phyloP scores from a whole-genome alignment of 1,140 invertebrate species.

The Laupala kohalensis region DNA sequence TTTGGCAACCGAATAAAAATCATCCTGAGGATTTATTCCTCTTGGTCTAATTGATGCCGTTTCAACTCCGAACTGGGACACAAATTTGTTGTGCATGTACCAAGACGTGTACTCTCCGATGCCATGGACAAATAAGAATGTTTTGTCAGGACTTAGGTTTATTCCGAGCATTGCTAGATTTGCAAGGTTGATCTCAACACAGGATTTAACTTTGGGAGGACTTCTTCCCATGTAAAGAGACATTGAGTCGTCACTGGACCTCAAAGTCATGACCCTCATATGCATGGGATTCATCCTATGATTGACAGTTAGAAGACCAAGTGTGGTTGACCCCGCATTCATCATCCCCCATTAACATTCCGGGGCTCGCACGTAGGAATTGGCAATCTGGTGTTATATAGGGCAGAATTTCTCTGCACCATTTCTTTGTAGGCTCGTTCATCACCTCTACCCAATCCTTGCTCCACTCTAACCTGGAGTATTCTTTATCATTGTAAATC shows the following conservation, averaged over 20 bases:
- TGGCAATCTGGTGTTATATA: too few species aligned
- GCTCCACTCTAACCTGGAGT: too few species aligned
- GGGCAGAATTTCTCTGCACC: too few species aligned
- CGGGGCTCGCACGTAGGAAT: conserved; percentile 5
- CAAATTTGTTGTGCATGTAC: conserved; percentile 1
- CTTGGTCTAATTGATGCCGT: background rate
- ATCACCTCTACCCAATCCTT: too few species aligned
- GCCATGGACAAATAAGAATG: background rate
- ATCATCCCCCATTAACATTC: conserved; percentile 16
- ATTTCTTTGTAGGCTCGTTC: too few species aligned
- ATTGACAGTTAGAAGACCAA: background rate
- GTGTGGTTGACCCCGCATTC: conserved; percentile 12
- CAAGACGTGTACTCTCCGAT: conserved; percentile 5
- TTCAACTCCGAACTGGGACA: conserved; percentile 3
- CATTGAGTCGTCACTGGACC: conserved; percentile 9
- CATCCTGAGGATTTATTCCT: background rate
- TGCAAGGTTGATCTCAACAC: background rate
- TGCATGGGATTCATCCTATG: background rate
- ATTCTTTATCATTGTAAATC: too few species aligned
- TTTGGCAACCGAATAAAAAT: background rate
- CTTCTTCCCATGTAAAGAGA: background rate
- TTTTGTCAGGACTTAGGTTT: background rate
- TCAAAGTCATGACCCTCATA: background rate
- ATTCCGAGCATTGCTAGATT: background rate
- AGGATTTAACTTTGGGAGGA: background rate